Conservation (phyloP, 2,113 vertebrate species). For the Salminus brasiliensis region DNA sequence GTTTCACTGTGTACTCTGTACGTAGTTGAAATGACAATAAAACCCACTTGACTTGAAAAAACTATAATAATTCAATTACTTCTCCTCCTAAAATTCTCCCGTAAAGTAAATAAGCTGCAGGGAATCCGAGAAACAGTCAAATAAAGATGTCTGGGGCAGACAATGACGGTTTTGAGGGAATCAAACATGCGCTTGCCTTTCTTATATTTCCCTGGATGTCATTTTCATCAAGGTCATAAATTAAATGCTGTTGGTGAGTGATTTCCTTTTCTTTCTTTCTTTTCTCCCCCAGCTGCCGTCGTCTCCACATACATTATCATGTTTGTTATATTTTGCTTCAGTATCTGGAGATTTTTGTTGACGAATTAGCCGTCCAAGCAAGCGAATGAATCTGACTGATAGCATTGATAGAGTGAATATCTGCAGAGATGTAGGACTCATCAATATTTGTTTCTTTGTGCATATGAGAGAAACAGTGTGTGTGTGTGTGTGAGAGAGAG, state of each 20-base stretch:
- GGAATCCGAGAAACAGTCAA: too few species aligned
- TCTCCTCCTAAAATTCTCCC: too few species aligned
- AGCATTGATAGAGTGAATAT: constrained; percentile 50
- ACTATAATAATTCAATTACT: too few species aligned
- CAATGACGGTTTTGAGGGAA: neutral
- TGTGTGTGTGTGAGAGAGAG: neutral
- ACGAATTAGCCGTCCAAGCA: constrained; percentile 64
- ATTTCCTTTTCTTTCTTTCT: neutral
- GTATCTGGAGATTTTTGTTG: constrained; percentile 59
- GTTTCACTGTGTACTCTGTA: too few species aligned
- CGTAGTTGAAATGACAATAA: too few species aligned
- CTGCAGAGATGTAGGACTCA: constrained; percentile 58
- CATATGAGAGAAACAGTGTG: neutral
- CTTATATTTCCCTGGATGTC: neutral
- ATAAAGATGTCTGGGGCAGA: too few species aligned
- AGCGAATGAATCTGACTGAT: constrained; percentile 53
- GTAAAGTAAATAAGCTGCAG: too few species aligned
- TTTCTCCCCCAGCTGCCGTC: neutral
- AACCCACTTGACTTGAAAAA: too few species aligned
- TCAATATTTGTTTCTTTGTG: constrained; percentile 59
- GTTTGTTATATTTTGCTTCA: constrained; percentile 58
- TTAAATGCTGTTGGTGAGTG: neutral
- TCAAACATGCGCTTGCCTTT: neutral
- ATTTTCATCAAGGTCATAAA: constrained; percentile 8
- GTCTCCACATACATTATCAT: constrained; percentile 23